These are phyloP conservation scores for Amblyopsis rosae DNA, from an alignment of 2,113 vertebrate genomes.

Conservation along the genomic window DNA sequence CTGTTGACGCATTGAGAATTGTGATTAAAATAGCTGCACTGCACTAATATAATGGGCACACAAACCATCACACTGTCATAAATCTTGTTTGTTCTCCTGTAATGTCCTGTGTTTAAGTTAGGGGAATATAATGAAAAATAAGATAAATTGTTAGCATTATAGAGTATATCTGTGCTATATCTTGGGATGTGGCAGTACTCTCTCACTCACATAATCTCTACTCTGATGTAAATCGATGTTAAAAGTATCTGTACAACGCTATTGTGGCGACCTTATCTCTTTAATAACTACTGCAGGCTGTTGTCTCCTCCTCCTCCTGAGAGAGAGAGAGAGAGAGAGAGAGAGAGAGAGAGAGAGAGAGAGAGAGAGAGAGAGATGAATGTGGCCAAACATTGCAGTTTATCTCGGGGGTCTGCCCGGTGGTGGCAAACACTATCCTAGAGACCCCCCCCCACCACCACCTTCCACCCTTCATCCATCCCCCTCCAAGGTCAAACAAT, in stretches of 20 bases:
- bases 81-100: no score
- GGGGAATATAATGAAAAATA: no score
- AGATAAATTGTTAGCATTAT: no score
- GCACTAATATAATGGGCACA: no score
- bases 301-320: neutral
- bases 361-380: slow-evolving; percentile 68
- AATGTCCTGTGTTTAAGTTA: no score
- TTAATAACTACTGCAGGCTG: no score
- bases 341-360: slow-evolving; percentile 12
- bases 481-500: slow-evolving; percentile 68
- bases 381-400: slow-evolving; percentile 61
- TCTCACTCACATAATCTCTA: no score
- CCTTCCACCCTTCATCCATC: slow-evolving; percentile 15
- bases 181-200: no score
- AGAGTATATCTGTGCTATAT: no score
- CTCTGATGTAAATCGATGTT: no score
- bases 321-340: slow-evolving; percentile 8
- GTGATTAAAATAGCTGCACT: no score
- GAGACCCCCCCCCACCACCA: slow-evolving; percentile 12
- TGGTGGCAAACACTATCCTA: slow-evolving; percentile 60
- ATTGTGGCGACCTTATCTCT: slow-evolving; percentile 9
- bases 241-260: slow-evolving; percentile 4
- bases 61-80: no score
- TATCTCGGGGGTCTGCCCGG: slow-evolving; percentile 64
- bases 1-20: neutral